Evolutionary conservation across 2,888 invertebrate genomes (phyloP).

Genomic region (Tenodera sinensis): DNA sequence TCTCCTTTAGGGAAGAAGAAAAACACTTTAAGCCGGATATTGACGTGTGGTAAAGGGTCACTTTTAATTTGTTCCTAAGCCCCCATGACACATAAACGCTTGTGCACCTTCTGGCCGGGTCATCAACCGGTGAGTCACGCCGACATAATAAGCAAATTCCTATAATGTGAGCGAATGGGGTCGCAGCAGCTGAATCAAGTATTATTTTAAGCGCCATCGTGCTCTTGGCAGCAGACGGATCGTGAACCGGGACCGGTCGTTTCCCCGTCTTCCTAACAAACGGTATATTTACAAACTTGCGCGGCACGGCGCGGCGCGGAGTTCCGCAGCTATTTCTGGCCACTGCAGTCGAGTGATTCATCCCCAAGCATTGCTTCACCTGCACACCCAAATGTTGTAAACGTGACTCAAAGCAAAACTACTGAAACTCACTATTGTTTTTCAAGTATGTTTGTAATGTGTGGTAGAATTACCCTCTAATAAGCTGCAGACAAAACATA

Average conservation of each 20-base stretch:
- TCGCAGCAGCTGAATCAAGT: background rate
- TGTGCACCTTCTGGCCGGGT: background rate
- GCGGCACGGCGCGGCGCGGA: background rate
- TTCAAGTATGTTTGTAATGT: too few relatives aligned
- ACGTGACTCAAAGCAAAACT: background rate
- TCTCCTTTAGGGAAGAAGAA: too few relatives aligned
- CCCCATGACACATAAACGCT: background rate
- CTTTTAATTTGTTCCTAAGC: background rate
- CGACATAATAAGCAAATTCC: background rate
- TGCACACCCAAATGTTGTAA: background rate
- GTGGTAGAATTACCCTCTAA: too few relatives aligned
- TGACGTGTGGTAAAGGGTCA: background rate
- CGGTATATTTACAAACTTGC: background rate
- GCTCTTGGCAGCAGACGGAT: background rate
- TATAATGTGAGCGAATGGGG: background rate
- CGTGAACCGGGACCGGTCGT: background rate
- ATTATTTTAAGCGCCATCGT: background rate
- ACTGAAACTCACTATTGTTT: too few relatives aligned
- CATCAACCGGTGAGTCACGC: background rate
- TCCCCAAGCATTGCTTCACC: background rate
- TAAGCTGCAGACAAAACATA: too few relatives aligned
- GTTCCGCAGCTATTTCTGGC: background rate
- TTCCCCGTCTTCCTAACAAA: background rate
- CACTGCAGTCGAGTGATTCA: background rate
- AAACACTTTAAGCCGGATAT: too few relatives aligned